A percentile compares a stretch with the other conserved stretches of the same genome.
phyloP scores from a whole-genome alignment of 2,113 vertebrate genomes.

The Pao palembangensis region DNA sequence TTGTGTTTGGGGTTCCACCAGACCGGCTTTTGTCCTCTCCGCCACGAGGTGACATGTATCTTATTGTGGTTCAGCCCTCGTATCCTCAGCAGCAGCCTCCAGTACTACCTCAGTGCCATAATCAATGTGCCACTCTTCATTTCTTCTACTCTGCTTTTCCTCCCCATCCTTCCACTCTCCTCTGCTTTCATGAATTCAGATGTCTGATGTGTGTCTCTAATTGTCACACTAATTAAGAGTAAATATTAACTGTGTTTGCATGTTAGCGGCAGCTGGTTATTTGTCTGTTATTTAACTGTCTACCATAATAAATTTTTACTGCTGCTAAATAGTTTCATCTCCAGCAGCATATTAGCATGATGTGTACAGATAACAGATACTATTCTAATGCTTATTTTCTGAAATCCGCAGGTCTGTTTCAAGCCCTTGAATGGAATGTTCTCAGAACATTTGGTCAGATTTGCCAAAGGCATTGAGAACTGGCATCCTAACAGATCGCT shows the following conservation, averaged over 20 bases:
- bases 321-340: neutral
- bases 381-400: neutral
- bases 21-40: slow-evolving; percentile 27
- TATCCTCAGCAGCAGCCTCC: slow-evolving; percentile 62
- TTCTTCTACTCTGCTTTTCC: slow-evolving; percentile 5
- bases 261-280: neutral
- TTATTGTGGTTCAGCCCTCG: slow-evolving; percentile 37
- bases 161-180: slow-evolving; percentile 8
- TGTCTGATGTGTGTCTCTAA: slow-evolving; percentile 21
- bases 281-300: slow-evolving; percentile 23
- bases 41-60: slow-evolving; percentile 12
- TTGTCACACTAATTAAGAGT: slow-evolving; percentile 33
- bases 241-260: slow-evolving; percentile 34
- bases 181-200: neutral
- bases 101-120: slow-evolving; percentile 51
- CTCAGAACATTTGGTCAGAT: neutral
- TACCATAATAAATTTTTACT: neutral
- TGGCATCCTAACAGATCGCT: slow-evolving; percentile 21
- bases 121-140: slow-evolving; percentile 49
- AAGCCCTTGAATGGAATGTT: too few species aligned
- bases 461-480: slow-evolving; percentile 26
- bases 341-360: neutral
- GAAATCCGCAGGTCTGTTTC: neutral
- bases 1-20: slow-evolving; percentile 3
- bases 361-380: neutral